phyloP scores from a whole-genome alignment of 2,113 vertebrate genomes.

The Dromas ardeola region DNA sequence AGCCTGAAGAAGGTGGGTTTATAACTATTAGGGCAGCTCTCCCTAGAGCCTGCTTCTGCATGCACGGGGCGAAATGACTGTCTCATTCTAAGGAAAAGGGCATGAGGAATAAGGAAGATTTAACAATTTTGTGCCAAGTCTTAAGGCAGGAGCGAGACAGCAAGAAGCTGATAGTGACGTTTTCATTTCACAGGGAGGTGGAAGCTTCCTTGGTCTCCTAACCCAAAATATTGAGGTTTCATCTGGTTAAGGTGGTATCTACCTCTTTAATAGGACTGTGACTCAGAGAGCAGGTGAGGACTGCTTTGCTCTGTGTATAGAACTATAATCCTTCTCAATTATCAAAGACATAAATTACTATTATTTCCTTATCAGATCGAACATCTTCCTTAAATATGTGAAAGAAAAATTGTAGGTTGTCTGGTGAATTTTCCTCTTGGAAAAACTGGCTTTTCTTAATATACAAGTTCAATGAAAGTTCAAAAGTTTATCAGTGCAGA shows the following conservation, averaged over 20 bases:
- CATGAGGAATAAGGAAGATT: background rate
- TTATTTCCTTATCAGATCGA: conserved; percentile 78
- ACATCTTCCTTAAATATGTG: conserved; percentile 73
- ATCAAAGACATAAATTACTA: conserved; percentile 80
- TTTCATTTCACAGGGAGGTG: conserved; percentile 28
- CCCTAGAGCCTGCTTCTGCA: background rate
- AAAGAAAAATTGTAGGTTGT: conserved; percentile 82
- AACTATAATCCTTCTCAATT: conserved; percentile 78
- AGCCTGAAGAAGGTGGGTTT: background rate
- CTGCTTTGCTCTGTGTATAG: conserved; percentile 70
- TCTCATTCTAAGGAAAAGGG: background rate
- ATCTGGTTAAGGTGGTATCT: conserved; percentile 60
- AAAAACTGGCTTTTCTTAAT: conserved; percentile 75
- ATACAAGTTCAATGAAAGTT: conserved; percentile 79
- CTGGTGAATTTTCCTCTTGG: conserved; percentile 75
- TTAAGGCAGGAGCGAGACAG: background rate
- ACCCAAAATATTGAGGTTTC: conserved; percentile 27
- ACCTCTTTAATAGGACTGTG: conserved; percentile 65
- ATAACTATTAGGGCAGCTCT: background rate
- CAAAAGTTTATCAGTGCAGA: conserved; percentile 76
- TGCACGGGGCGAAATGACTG: background rate
- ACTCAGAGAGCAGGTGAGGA: conserved; percentile 65
- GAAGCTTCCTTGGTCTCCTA: conserved; percentile 37
- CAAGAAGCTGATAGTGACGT: background rate
- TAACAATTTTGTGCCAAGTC: background rate